These are phyloP conservation scores for Rhinolophus sinicus DNA, from an alignment of 2,113 vertebrate species.

Conservation along the genomic window DNA sequence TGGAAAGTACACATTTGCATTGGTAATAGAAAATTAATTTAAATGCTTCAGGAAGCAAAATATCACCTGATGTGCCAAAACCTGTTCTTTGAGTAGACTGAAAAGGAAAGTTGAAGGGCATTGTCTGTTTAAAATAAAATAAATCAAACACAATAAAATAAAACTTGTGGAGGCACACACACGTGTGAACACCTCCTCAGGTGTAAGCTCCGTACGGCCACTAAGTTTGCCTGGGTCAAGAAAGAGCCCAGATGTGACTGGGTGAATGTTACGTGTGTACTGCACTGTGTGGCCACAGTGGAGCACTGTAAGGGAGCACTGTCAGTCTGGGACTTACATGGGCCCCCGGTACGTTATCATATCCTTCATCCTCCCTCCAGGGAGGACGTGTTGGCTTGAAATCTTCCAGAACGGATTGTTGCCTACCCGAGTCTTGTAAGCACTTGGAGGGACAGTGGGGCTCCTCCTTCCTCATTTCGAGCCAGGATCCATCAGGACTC, in stretches of 20 bases:
- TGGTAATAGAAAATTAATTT: conserved; percentile 83
- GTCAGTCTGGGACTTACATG: conserved; percentile 6
- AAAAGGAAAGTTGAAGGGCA: conserved; percentile 62
- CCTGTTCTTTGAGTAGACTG: conserved; percentile 72
- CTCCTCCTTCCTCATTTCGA: not conserved
- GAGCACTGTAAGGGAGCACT: not conserved
- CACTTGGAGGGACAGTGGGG: not conserved
- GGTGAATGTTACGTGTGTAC: not conserved
- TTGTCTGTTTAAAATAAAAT: not conserved
- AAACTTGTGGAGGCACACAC: not conserved
- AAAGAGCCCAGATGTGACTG: not conserved
- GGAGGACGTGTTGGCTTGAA: not conserved
- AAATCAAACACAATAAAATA: not conserved
- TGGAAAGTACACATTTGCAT: conserved; percentile 83
- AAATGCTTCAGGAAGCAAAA: conserved; percentile 81
- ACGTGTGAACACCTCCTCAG: not conserved
- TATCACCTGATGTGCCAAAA: conserved; percentile 81
- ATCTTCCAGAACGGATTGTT: conserved; percentile 28
- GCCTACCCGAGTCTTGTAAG: not conserved
- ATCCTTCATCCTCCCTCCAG: not conserved
- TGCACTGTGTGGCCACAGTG: not conserved
- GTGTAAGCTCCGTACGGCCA: not conserved
- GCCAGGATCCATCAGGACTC: not conserved
- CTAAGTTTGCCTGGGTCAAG: not conserved
- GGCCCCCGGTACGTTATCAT: not conserved